Conservation (phyloP, 2,888 invertebrate genomes). For the Sarcophaga variegata region DNA sequence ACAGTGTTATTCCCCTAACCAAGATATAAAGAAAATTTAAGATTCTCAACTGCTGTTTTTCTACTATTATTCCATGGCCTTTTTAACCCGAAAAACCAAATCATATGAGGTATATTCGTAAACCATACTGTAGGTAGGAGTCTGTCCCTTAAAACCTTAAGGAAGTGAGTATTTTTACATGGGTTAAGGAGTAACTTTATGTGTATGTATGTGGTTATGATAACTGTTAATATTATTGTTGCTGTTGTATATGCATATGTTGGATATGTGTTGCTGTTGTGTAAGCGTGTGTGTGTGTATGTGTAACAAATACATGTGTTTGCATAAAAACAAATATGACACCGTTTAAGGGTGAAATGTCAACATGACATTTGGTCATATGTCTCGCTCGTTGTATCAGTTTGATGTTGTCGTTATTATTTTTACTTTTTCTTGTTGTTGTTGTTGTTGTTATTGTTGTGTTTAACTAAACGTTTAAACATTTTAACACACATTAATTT, state of each 20-base stretch:
- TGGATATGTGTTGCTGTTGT: slow-evolving; percentile 15
- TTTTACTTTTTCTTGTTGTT: neutral
- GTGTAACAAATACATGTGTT: neutral
- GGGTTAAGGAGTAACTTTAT: neutral
- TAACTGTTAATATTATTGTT: slow-evolving; percentile 45
- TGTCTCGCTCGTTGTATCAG: slow-evolving; percentile 55
- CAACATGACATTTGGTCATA: slow-evolving; percentile 73
- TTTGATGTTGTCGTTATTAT: slow-evolving; percentile 36
- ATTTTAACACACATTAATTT: slow-evolving; percentile 53
- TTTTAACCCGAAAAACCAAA: no score
- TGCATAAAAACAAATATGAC: slow-evolving; percentile 74
- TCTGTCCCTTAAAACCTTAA: neutral
- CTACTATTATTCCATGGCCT: no score
- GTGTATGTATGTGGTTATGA: slow-evolving; percentile 31
- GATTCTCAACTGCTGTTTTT: no score
- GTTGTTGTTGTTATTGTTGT: slow-evolving; percentile 14
- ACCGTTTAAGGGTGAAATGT: slow-evolving; percentile 79
- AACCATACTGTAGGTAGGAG: neutral
- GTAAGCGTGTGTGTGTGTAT: slow-evolving; percentile 55
- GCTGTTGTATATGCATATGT: slow-evolving; percentile 31
- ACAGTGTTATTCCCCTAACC: no score
- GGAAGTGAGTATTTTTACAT: neutral
- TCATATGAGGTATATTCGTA: no score
- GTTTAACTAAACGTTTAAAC: slow-evolving; percentile 50
- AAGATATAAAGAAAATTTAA: no score